These are phyloP conservation scores for Stenichneumon culpator DNA, from an alignment of 2,888 invertebrate genomes.

Conservation along the genomic window DNA sequence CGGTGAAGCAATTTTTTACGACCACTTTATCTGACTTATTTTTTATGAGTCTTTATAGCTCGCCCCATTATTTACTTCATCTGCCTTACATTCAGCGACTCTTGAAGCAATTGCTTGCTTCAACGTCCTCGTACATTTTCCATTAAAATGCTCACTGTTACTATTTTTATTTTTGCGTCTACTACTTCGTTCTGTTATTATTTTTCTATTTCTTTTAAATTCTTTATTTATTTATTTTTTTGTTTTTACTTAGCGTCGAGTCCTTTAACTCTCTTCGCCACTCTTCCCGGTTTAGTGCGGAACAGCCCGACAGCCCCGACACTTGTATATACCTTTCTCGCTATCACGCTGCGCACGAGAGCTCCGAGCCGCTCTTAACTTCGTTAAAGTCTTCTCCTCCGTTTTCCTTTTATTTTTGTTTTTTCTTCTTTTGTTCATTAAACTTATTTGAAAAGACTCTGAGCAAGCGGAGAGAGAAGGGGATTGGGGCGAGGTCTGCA, in stretches of 20 bases:
- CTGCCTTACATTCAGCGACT: slow-evolving; percentile 26
- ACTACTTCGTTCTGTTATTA: background rate
- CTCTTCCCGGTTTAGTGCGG: background rate
- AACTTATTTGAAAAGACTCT: slow-evolving; percentile 65
- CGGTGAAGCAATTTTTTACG: background rate
- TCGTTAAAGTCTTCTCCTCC: slow-evolving; percentile 36
- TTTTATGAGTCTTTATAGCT: slow-evolving; percentile 8
- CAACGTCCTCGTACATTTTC: slow-evolving; percentile 37
- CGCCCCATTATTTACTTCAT: slow-evolving; percentile 12
- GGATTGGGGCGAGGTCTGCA: slow-evolving; percentile 3
- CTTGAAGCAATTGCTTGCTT: slow-evolving; percentile 27
- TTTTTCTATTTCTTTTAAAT: slow-evolving; percentile 5
- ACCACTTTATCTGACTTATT: slow-evolving; percentile 18
- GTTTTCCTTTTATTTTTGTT: slow-evolving; percentile 48
- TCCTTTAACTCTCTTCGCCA: slow-evolving; percentile 18
- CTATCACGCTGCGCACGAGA: slow-evolving; percentile 29
- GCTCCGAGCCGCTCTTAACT: slow-evolving; percentile 45
- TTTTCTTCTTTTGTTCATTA: slow-evolving; percentile 50
- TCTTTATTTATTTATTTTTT: background rate
- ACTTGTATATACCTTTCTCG: slow-evolving; percentile 38
- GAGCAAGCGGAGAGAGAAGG: slow-evolving; percentile 8
- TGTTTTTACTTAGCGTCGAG: slow-evolving; percentile 8
- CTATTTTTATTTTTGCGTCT: no score
- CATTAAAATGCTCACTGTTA: slow-evolving; percentile 35
- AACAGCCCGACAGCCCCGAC: background rate